Evolutionary conservation across 2,888 invertebrate genomes (phyloP).

Genomic region (Miltochrista miniata): DNA sequence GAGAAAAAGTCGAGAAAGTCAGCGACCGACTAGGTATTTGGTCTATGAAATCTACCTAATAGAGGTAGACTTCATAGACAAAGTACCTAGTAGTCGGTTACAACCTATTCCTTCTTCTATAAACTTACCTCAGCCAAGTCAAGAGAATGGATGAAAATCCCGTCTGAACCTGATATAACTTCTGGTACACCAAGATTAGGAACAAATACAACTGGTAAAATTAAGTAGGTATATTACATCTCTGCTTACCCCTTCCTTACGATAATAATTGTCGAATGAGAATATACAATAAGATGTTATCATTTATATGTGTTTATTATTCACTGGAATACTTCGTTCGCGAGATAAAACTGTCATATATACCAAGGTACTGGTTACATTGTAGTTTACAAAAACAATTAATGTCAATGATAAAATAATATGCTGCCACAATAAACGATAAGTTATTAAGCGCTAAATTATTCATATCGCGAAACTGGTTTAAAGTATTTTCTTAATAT

Average conservation of each 20-base stretch:
- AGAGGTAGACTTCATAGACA: too few relatives aligned
- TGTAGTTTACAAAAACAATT: slow-evolving; percentile 35
- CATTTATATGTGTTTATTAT: slow-evolving; percentile 40
- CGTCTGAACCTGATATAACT: too few relatives aligned
- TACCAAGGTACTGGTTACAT: slow-evolving; percentile 32
- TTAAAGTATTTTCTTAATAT: neutral
- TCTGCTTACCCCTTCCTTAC: slow-evolving; percentile 19
- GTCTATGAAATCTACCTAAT: too few relatives aligned
- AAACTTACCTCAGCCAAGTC: too few relatives aligned
- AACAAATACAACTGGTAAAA: too few relatives aligned
- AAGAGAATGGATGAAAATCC: too few relatives aligned
- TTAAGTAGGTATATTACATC: slow-evolving; percentile 25
- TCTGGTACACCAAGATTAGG: too few relatives aligned
- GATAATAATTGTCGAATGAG: slow-evolving; percentile 31
- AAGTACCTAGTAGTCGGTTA: too few relatives aligned
- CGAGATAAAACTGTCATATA: slow-evolving; percentile 39
- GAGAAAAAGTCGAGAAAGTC: too few relatives aligned
- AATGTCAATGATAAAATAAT: slow-evolving; percentile 33
- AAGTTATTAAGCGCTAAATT: slow-evolving; percentile 15
- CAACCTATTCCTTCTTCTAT: too few relatives aligned
- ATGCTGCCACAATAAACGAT: slow-evolving; percentile 20
- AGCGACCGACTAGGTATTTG: too few relatives aligned
- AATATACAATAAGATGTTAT: slow-evolving; percentile 49
- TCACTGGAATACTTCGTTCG: slow-evolving; percentile 29
- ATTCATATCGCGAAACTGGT: too few relatives aligned